A percentile compares a stretch with the other conserved stretches of the same genome.
These are phyloP conservation scores for Vanessa cardui DNA, from an alignment of 2,888 invertebrate species.

Conservation along the genomic window DNA sequence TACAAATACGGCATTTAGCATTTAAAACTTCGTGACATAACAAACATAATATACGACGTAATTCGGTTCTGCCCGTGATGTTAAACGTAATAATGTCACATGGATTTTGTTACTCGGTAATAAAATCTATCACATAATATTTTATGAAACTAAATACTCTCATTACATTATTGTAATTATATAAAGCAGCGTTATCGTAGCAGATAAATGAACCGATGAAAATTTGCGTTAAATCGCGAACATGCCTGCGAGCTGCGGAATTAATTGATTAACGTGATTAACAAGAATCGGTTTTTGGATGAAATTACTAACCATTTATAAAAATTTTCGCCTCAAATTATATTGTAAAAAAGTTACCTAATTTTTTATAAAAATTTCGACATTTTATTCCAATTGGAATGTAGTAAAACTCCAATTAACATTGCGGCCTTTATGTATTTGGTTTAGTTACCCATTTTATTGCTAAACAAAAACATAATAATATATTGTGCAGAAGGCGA, in stretches of 20 bases:
- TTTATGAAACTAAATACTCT: slow-evolving; percentile 1
- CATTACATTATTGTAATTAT: slow-evolving; percentile 9
- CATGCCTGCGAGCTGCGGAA: slow-evolving; percentile 8
- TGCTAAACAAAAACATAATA: no score
- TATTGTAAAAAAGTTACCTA: no score
- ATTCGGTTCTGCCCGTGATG: no score
- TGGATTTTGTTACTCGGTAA: not conserved
- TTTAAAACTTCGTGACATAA: no score
- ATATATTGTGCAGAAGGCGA: no score
- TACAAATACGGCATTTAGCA: no score
- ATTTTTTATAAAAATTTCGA: no score
- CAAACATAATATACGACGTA: no score
- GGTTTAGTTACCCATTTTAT: no score
- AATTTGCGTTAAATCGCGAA: slow-evolving; percentile 9
- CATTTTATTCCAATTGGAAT: no score
- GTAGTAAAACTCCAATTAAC: no score
- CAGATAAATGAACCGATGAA: slow-evolving; percentile 12
- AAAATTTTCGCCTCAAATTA: not conserved
- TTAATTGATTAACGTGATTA: slow-evolving; percentile 7
- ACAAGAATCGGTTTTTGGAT: slow-evolving; percentile 2
- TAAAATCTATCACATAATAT: not conserved
- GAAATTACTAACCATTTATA: not conserved
- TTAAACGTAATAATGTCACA: not conserved
- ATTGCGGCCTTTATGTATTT: no score
- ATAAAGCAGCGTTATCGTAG: slow-evolving; percentile 1